Evolutionary conservation across 2,113 vertebrate species (phyloP).

Genomic region (Catharus fuscescens): DNA sequence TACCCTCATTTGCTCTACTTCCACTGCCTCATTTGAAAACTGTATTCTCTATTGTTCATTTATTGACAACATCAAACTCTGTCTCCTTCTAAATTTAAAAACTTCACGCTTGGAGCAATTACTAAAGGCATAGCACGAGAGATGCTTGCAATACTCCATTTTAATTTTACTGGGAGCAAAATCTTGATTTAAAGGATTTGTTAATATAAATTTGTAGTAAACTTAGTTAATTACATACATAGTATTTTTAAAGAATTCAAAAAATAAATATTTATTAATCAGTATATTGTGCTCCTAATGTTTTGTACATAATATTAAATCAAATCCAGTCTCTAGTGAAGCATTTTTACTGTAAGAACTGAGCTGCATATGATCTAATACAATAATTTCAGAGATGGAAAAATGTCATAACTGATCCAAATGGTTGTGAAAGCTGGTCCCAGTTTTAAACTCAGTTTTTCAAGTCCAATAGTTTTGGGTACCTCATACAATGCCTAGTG

Average conservation of each 20-base stretch:
- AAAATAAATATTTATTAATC: accelerated
- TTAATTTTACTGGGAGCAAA: background rate
- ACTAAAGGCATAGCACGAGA: background rate
- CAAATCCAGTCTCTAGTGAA: background rate
- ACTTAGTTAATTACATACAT: background rate
- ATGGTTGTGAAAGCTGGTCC: background rate
- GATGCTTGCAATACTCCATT: background rate
- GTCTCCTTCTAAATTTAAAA: background rate
- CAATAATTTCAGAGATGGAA: background rate
- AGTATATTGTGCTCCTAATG: background rate
- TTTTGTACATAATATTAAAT: background rate
- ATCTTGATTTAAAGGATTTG: background rate
- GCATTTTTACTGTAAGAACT: background rate
- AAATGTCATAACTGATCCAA: background rate
- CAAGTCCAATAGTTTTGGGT: background rate
- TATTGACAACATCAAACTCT: background rate
- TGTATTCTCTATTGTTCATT: background rate
- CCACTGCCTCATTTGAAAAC: background rate
- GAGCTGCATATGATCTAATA: background rate
- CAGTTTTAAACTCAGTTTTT: background rate
- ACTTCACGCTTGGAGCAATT: background rate
- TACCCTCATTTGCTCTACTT: background rate
- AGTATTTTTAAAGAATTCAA: background rate
- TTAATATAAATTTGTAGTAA: background rate
- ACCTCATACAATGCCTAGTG: background rate